Percentiles rank a stretch among this genome's conserved stretches.
Conservation (phyloP, 2,888 invertebrate genomes). For the Laspeyria flexula region DNA sequence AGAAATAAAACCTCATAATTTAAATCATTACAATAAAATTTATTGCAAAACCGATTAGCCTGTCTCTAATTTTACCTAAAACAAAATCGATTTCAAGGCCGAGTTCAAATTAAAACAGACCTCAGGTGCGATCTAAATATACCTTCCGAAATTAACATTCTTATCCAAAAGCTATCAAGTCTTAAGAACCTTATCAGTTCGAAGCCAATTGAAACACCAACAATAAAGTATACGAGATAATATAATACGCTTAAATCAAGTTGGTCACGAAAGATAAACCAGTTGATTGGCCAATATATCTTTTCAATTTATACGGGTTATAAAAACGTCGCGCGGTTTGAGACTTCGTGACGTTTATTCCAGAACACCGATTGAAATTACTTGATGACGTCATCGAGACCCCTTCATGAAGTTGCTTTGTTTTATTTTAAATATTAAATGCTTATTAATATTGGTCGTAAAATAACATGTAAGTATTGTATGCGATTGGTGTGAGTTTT, state of each 20-base stretch:
- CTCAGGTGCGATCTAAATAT: neutral
- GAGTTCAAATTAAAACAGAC: neutral
- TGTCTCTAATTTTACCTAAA: too few relatives aligned
- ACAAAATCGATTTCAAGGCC: neutral
- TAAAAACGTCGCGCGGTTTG: slow-evolving; percentile 49
- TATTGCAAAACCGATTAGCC: too few relatives aligned
- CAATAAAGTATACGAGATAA: slow-evolving; percentile 23
- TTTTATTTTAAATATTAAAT: slow-evolving; percentile 12
- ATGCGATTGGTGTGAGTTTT: too few relatives aligned
- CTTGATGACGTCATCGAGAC: slow-evolving; percentile 40
- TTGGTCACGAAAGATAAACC: slow-evolving; percentile 45
- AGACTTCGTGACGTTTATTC: slow-evolving; percentile 44
- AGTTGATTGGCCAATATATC: slow-evolving; percentile 52
- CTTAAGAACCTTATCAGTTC: slow-evolving; percentile 16
- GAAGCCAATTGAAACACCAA: slow-evolving; percentile 17
- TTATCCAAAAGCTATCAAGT: neutral
- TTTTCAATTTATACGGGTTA: slow-evolving; percentile 55
- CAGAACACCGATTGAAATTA: slow-evolving; percentile 41
- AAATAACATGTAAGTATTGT: slow-evolving; percentile 32
- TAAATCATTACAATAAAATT: too few relatives aligned
- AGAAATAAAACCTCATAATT: too few relatives aligned
- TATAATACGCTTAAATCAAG: slow-evolving; percentile 41
- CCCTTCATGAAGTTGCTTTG: slow-evolving; percentile 25
- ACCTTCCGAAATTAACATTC: neutral
- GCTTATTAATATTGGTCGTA: slow-evolving; percentile 11